Evolutionary conservation across 1,140 invertebrate species (phyloP).

Genomic region (Contarinia nasturtii): DNA sequence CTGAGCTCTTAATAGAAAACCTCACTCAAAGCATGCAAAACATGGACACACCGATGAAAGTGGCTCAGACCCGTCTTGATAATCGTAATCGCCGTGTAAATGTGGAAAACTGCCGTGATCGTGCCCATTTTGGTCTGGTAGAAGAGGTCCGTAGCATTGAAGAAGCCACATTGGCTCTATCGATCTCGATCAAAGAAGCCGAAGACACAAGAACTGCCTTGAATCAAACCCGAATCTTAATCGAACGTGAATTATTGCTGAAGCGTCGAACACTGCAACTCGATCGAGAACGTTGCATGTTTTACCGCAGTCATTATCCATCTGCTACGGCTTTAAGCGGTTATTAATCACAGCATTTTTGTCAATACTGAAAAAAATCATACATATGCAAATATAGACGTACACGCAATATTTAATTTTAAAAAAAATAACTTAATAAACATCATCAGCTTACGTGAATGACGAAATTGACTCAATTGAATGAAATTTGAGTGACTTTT

Average conservation of each 20-base stretch:
- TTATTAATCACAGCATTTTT: conserved; percentile 1
- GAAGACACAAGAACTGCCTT: conserved; percentile 36
- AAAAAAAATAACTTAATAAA: neutral
- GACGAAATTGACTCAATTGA: neutral
- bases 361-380: neutral
- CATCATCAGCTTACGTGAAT: neutral
- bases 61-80: conserved; percentile 55
- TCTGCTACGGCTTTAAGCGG: conserved; percentile 41
- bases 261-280: conserved; percentile 50
- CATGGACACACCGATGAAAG: conserved; percentile 51
- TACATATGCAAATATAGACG: neutral
- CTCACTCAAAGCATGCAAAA: conserved; percentile 36
- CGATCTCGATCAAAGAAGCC: conserved; percentile 34
- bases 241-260: conserved; percentile 51
- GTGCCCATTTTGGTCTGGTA: conserved; percentile 45
- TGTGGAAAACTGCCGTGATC: conserved; percentile 52
- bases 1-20: conserved; percentile 43
- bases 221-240: conserved; percentile 32
- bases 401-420: neutral
- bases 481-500: too few species aligned
- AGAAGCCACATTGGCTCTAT: conserved; percentile 39
- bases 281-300: conserved; percentile 41
- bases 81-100: conserved; percentile 42
- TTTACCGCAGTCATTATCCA: conserved; percentile 43
- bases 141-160: conserved; percentile 49